phyloP scores from a whole-genome alignment of 2,113 vertebrate species.

The Pollimyrus isidori region DNA sequence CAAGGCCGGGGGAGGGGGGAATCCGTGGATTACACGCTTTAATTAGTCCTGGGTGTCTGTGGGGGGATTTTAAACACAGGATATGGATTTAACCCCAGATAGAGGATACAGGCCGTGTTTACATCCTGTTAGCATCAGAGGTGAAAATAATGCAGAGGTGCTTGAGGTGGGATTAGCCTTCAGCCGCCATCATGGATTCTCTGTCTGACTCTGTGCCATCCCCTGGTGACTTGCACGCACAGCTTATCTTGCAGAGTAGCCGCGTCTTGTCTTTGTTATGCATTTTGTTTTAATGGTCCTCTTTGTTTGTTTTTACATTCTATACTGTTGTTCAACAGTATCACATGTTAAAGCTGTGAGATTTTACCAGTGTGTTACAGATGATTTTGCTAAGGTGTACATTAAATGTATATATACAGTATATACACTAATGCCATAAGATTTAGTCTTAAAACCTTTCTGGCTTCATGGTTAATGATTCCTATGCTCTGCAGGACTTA shows the following conservation, averaged over 20 bases:
- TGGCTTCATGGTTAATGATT: background rate
- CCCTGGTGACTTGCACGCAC: background rate
- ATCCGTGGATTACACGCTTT: background rate
- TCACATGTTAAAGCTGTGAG: background rate
- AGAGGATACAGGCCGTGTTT: conserved; percentile 1
- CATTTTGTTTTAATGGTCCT: background rate
- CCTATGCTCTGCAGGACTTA: background rate
- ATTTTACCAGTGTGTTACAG: background rate
- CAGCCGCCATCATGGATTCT: background rate
- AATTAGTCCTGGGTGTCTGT: conserved; percentile 5
- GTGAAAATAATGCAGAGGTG: background rate
- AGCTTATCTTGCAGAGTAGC: background rate
- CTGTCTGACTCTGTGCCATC: background rate
- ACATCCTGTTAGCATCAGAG: background rate
- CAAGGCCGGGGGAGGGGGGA: no score
- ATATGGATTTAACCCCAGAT: background rate
- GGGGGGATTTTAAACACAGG: conserved; percentile 4
- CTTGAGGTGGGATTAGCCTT: background rate
- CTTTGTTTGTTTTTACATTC: background rate
- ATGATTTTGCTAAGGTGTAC: background rate
- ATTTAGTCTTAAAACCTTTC: background rate
- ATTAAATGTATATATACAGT: background rate
- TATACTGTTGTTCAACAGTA: background rate
- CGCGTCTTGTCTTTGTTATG: background rate
- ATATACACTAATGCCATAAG: background rate